Percentiles rank a stretch among this genome's conserved stretches.
Conservation (phyloP, 1,140 invertebrate genomes). For the Coptotermes formosanus region DNA sequence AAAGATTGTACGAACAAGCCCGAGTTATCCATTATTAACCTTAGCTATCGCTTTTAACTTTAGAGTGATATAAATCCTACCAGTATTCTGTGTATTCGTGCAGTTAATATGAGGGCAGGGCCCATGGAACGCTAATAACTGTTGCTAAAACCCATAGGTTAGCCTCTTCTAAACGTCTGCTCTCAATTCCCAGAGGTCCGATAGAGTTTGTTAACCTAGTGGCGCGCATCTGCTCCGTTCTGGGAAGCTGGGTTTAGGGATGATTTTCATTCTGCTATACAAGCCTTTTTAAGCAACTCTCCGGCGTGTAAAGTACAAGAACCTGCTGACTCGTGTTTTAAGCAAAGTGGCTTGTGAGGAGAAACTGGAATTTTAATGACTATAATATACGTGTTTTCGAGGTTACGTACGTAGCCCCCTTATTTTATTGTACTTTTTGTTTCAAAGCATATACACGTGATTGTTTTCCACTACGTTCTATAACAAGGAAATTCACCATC, state of each 20-base stretch:
- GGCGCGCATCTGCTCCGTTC: background rate
- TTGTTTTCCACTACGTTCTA: background rate
- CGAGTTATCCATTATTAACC: no score
- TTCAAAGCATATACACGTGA: background rate
- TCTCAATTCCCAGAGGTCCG: background rate
- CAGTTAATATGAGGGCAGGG: no score
- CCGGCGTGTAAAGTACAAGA: background rate
- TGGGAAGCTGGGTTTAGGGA: background rate
- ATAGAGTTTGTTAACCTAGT: background rate
- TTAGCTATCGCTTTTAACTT: no score
- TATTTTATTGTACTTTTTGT: background rate
- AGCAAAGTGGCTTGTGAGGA: background rate
- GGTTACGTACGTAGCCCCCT: background rate
- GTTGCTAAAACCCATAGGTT: background rate
- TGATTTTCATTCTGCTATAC: background rate
- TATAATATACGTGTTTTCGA: background rate
- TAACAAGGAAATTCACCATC: no score
- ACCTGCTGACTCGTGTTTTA: slow-evolving; percentile 4
- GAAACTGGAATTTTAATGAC: background rate
- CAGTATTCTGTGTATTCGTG: no score
- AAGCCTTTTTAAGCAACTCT: background rate
- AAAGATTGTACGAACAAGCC: no score
- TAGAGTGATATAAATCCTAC: no score
- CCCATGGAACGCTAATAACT: background rate
- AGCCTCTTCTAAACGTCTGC: background rate